Evolutionary conservation across 1,140 invertebrate genomes (phyloP), one percentile per base, ranked within the genome.

Genomic region (Homarus americanus): DNA sequence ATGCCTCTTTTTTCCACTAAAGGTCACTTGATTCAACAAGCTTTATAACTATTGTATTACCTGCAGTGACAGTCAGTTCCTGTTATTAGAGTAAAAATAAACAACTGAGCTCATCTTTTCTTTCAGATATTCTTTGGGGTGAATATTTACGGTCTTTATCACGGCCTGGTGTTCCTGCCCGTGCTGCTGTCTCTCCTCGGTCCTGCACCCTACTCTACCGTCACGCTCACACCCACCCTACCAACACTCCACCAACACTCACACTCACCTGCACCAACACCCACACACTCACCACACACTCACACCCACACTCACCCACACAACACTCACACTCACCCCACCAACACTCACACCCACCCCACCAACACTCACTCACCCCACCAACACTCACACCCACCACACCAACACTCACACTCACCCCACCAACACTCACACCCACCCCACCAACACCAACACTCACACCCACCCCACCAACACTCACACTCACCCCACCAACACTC

Each of bases 101-200:
- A n/a, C n/a, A n/a, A n/a, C n/a, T n/a, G n/a, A n/a, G n/a, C n/a
- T n/a, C n/a, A 58, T 88, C 93, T 92, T 84, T 93, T 93, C 91
- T 94, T 94, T 72, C 93, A 96, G 95, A 97, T 97, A 93, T 97
- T 97, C 93, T 94, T 96, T 34, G 94, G 97, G 69, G 97, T 97
- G 1, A 96, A 97, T 91, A 63, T 96, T n/a, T 97, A 97, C 93
- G 97, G 97, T 4, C 94, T 97, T 0, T 97, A 96, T 93, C 96
- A 97, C 93, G 97, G 97, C 24, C 94, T 97, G 2, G 94, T 97
- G 1, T 95, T 97, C 69, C 94, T 97, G 78, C 97, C 97, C 0
- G 96, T 97, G 15, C 94, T 97, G 63, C 94, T 97, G 28, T 97
- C 96, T 89, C 94, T 96, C 28, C 94, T 97, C 38, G 97, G 97